phyloP scores from a whole-genome alignment of 2,113 vertebrate genomes.

The Xiphophorus hellerii region DNA sequence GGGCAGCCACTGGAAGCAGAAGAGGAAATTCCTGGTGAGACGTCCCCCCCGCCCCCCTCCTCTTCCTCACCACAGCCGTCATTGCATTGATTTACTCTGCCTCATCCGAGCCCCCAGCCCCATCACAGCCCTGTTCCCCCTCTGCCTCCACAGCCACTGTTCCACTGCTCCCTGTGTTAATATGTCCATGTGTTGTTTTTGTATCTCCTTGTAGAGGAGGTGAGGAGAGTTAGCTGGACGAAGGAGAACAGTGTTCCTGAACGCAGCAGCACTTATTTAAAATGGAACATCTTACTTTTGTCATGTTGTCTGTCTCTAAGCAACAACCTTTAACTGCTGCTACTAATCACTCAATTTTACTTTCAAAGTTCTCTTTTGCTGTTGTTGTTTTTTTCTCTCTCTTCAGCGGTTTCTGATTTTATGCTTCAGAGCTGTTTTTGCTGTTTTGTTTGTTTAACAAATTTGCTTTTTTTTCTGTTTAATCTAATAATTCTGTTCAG shows the following conservation, averaged over 20 bases:
- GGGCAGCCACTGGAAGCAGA: constrained; percentile 98
- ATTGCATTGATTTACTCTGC: constrained; percentile 40
- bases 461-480: constrained; percentile 54
- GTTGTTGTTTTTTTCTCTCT: constrained; percentile 5
- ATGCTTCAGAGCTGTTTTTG: constrained; percentile 11
- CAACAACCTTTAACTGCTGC: constrained; percentile 33
- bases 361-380: constrained; percentile 25
- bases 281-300: constrained; percentile 63
- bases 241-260: constrained; percentile 75
- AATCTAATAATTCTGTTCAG: constrained; percentile 61
- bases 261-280: constrained; percentile 74
- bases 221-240: constrained; percentile 79
- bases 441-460: constrained; percentile 50
- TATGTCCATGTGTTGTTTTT: constrained; percentile 76
- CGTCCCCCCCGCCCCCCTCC: constrained; percentile 24
- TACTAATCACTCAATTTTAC: constrained; percentile 51
- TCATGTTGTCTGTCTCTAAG: constrained; percentile 29
- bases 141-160: constrained; percentile 40
- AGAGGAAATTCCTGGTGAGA: constrained; percentile 97
- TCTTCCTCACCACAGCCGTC: constrained; percentile 26
- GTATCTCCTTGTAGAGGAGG: constrained; percentile 81
- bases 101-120: background rate
- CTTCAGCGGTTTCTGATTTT: constrained; percentile 56
- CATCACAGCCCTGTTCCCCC: background rate
- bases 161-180: constrained; percentile 72